Evolutionary conservation across 2,888 invertebrate species (phyloP).

Genomic region (Drosophila dives): DNA sequence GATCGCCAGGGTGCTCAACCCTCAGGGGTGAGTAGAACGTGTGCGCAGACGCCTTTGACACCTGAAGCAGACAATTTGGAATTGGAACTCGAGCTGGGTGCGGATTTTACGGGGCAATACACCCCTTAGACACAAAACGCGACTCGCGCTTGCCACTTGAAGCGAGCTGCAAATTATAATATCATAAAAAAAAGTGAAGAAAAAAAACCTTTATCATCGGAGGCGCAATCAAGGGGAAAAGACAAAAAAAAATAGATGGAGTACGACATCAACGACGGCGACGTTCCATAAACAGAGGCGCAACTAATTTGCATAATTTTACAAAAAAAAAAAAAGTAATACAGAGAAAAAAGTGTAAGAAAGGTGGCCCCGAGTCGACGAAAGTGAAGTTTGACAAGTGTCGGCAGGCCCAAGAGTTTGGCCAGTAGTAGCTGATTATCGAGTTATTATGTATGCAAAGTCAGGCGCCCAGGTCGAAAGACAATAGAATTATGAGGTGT

Average conservation of each 20-base stretch:
- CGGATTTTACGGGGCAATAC: slow-evolving; percentile 2
- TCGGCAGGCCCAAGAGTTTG: slow-evolving; percentile 41
- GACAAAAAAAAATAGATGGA: slow-evolving; percentile 51
- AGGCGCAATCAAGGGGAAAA: slow-evolving; percentile 28
- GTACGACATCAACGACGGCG: slow-evolving; percentile 44
- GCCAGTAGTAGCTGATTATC: slow-evolving; percentile 69
- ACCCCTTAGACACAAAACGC: slow-evolving; percentile 5
- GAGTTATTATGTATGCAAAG: slow-evolving; percentile 69
- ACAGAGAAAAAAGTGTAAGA: slow-evolving; percentile 25
- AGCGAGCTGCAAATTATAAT: slow-evolving; percentile 72
- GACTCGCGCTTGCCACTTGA: slow-evolving; percentile 56
- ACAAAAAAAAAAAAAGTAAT: slow-evolving; percentile 24
- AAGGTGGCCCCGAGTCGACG: slow-evolving; percentile 61
- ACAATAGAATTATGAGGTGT: slow-evolving; percentile 81
- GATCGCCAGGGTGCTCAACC: slow-evolving; percentile 20
- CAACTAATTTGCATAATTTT: slow-evolving; percentile 75
- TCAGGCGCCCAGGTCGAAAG: slow-evolving; percentile 50
- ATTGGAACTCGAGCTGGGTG: slow-evolving; percentile 43
- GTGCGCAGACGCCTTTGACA: slow-evolving; percentile 73
- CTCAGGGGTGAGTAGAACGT: slow-evolving; percentile 49
- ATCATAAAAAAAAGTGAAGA: slow-evolving; percentile 66
- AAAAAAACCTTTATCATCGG: slow-evolving; percentile 38
- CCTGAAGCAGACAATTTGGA: slow-evolving; percentile 64
- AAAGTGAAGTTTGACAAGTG: slow-evolving; percentile 74
- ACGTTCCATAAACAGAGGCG: slow-evolving; percentile 61